Base-by-base conservation (phyloP, 1,140 invertebrate species). In the Linepithema humile region DNA sequence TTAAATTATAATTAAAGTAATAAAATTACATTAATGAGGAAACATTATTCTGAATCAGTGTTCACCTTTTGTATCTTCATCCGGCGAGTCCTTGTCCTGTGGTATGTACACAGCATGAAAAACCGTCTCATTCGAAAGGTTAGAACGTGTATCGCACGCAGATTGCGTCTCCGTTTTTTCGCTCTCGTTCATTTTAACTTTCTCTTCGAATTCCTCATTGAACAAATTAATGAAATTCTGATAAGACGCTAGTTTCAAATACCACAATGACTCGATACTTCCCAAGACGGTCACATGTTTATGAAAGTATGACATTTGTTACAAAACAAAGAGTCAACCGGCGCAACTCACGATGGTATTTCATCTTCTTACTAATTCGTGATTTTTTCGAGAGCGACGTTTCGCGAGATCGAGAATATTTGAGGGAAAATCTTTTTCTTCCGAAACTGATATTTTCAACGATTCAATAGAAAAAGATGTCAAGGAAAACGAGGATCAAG, bases 71-170 rank as follows among this genome's bases (percentile, higher is more conserved):
- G 23, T 55, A 9, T 59, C 50, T 35, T 3, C 35, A 65, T 69
- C 17, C n/a, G 29, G 38, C 45, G 12, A 70, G 10, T 62, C 40
- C 6, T 85, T 53, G n/a, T 84, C 91, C 32, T 69, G 50, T 6
- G 92, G 92, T 65, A 94, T 72, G 35, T 92, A 92, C 60, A 94
- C 90, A 35, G 92, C 93, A 82, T 93, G 88, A 64, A 88, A 94
- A 53, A 89, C 32, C 45, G n/a, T 45, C 10, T 91, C 84, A 20
- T 70, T 83, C 6, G 32, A 9, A 40, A 67, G 72, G 64, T 89
- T 88, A 62, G 70, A 45, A 84, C 10, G 75, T 12, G 17, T 3
- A 3, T 80, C n/a, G 12, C 35, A 53, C 15, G 17, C 15, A 17
- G 26, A 17, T 32, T 48, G 65, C 26, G 60, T 89, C 38, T 78